phyloP scores from a whole-genome alignment of 1,140 invertebrate genomes.

The Euura saliciscinereae region DNA sequence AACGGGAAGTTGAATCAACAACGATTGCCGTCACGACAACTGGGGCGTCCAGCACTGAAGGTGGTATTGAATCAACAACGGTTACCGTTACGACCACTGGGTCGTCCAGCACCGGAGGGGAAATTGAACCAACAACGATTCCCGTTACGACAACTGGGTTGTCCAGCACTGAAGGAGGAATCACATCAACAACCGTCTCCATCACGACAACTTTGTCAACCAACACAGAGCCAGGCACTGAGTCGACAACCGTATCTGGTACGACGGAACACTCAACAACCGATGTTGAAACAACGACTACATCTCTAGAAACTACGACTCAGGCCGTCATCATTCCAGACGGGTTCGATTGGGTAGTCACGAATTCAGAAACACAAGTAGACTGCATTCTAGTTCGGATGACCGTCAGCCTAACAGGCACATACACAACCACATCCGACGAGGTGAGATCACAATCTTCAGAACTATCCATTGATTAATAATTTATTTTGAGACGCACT shows the following conservation, averaged over 20 bases:
- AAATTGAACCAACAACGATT: neutral
- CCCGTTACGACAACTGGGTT: neutral
- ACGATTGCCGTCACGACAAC: neutral
- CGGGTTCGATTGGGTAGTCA: conserved; percentile 23
- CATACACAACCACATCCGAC: conserved; percentile 13
- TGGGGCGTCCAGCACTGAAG: no score
- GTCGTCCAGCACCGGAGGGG: neutral
- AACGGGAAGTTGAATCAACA: no score
- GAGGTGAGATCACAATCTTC: conserved; percentile 17
- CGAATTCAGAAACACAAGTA: neutral
- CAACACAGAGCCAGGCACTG: neutral
- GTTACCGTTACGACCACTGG: neutral
- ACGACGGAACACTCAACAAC: neutral
- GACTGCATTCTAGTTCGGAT: conserved; percentile 32
- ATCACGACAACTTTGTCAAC: neutral
- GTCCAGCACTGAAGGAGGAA: neutral
- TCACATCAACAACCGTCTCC: neutral
- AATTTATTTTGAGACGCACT: no score
- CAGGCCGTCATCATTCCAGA: neutral
- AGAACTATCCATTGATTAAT: neutral
- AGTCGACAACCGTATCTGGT: neutral
- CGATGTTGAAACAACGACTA: neutral
- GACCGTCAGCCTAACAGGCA: conserved; percentile 20
- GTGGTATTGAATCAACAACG: no score
- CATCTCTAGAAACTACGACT: neutral